Percentiles rank a stretch among this genome's conserved stretches.
phyloP scores from a whole-genome alignment of 2,888 invertebrate species.

The Epirrita christyi region DNA sequence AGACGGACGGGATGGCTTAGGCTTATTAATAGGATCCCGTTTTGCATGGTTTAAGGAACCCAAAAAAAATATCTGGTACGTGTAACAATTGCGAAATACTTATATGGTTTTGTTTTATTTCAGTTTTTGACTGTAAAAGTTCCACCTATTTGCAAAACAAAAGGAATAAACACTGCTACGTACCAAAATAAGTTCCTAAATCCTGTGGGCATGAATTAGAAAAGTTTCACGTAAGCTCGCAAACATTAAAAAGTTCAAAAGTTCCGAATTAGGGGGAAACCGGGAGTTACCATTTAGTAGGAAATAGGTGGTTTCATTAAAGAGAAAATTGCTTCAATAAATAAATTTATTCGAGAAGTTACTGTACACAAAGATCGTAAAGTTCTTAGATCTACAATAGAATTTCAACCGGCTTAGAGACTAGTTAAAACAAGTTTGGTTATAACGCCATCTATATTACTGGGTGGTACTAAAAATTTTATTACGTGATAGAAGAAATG shows the following conservation, averaged over 20 bases:
- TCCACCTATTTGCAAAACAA: too few species aligned
- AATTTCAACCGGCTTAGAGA: background rate
- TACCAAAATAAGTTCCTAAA: constrained; percentile 39
- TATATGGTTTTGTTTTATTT: too few species aligned
- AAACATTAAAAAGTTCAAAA: constrained; percentile 67
- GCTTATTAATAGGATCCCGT: too few species aligned
- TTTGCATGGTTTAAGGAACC: too few species aligned
- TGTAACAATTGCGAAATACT: too few species aligned
- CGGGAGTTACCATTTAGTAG: constrained; percentile 35
- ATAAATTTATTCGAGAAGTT: constrained; percentile 28
- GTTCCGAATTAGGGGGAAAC: constrained; percentile 40
- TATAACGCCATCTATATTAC: background rate
- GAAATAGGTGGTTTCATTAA: constrained; percentile 33
- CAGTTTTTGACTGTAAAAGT: too few species aligned
- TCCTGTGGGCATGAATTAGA: constrained; percentile 65
- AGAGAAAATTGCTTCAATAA: constrained; percentile 30
- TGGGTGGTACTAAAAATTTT: too few species aligned
- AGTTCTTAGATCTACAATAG: background rate
- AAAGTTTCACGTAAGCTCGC: constrained; percentile 61
- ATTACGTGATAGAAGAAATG: too few species aligned
- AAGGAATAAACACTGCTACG: constrained; percentile 19
- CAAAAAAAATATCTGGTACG: too few species aligned
- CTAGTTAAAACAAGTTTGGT: background rate
- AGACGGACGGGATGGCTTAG: too few species aligned
- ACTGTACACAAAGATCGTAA: constrained; percentile 21